Evolutionary conservation across 2,888 invertebrate species (phyloP).

Genomic region (Spicauda simplicius): DNA sequence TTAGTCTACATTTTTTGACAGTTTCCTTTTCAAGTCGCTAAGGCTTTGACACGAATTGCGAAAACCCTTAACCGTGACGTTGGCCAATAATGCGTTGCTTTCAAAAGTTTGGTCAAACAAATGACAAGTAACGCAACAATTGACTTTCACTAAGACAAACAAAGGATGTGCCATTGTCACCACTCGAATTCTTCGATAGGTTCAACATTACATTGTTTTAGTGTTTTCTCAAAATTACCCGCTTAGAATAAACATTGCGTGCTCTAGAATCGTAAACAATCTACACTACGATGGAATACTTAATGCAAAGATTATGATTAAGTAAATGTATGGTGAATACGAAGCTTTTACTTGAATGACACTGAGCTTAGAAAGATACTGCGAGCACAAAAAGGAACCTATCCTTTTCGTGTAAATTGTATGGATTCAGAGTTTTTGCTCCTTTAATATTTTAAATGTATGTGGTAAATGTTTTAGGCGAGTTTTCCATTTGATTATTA

Average conservation of each 20-base stretch:
- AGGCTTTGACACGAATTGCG: conserved; percentile 18
- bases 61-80: conserved; percentile 39
- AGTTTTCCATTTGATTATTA: no score
- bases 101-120: conserved; percentile 70
- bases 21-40: no score
- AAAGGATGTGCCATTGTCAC: conserved; percentile 77
- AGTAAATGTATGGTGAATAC: background rate
- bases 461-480: no score
- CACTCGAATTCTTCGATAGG: conserved; percentile 52
- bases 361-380: no score
- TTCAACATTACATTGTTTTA: conserved; percentile 54
- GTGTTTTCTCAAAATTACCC: conserved; percentile 53
- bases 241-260: conserved; percentile 45
- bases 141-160: conserved; percentile 75
- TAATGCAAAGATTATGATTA: conserved; percentile 19
- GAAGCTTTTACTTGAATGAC: background rate
- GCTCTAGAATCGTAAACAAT: conserved; percentile 30
- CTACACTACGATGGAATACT: conserved; percentile 24
- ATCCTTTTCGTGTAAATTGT: no score
- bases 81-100: conserved; percentile 50
- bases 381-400: no score
- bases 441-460: no score
- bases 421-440: no score
- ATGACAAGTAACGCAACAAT: conserved; percentile 64
- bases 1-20: no score